Evolutionary conservation across 1,140 invertebrate genomes (phyloP), one percentile per base, ranked within the genome.

Genomic region (Panagrolaimus sp.): DNA sequence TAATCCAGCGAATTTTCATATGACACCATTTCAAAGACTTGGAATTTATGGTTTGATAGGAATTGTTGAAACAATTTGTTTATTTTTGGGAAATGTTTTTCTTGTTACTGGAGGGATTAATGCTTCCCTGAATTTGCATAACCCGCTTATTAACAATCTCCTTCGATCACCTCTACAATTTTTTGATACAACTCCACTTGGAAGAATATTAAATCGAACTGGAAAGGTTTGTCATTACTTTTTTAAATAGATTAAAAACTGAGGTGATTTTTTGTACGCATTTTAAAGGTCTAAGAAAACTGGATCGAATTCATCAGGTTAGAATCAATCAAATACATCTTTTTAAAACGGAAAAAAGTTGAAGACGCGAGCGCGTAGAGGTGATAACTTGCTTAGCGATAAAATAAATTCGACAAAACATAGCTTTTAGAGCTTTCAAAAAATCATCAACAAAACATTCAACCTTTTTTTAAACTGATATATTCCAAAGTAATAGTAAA

Each of bases 191-290:
- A 87, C 85, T 16, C 86, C 91, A 27, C 82, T 88, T 64, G 92
- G 91, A 9, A 85, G 88, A 68, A 88, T 91, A 46, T 83, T 92
- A 38, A 91, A 92, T 82, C 85, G 91, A 64, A 92, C 93, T 85
- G 88, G 88, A 84, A 91, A 90, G 85, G 91, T 81, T 61, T 0
- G 47, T 71, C n/a, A n/a, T n/a, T n/a, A n/a, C n/a, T n/a, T n/a
- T 51, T 48, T 48, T 23, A 14, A 23, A n/a, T 48, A 4, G 31
- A 38, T 38, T 38, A 38, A 38, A 38, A 38, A 38, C 2, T 38
- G 31, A 7, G 31, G 2, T 7, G 31, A 38, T 4, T 4, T 38
- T 4, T 38, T 38, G 7, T 38, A 38, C 31, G 7, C 31, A 38
- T 38, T 38, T 38, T 7, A 38, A 38, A 38, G 7, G 7, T 38